phyloP scores from a whole-genome alignment of 2,113 vertebrate species.

The Notiomystis cincta region DNA sequence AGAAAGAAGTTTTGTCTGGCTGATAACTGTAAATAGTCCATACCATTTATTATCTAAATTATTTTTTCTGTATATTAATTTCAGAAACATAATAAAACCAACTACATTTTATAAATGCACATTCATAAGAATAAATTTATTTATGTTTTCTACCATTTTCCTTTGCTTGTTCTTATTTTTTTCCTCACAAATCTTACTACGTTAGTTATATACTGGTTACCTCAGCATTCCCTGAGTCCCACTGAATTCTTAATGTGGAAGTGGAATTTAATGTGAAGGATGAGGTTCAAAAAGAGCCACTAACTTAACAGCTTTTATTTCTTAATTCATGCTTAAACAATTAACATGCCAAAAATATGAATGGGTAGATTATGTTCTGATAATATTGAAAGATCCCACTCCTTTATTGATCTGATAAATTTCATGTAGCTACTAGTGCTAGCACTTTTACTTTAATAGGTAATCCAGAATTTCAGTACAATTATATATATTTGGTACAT shows the following conservation, averaged over 20 bases:
- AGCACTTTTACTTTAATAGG: neutral
- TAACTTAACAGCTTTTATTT: neutral
- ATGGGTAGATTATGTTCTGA: neutral
- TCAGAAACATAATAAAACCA: neutral
- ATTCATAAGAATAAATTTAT: neutral
- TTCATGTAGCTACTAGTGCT: neutral
- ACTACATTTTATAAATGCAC: neutral
- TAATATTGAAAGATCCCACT: neutral
- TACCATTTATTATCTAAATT: neutral
- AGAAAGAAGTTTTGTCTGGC: neutral
- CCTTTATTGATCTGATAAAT: neutral
- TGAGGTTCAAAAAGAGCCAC: neutral
- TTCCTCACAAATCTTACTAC: neutral
- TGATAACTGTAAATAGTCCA: neutral
- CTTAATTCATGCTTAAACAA: neutral
- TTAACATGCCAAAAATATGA: neutral
- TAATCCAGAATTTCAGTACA: neutral
- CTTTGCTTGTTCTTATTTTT: neutral
- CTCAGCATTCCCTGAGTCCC: rapidly evolving
- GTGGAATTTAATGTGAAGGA: neutral
- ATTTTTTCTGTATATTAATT: neutral
- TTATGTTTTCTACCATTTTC: neutral
- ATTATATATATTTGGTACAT: neutral
- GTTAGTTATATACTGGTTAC: neutral
- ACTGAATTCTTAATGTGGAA: neutral